phyloP scores from a whole-genome alignment of 2,888 invertebrate species.

The Drosophila greeni region DNA sequence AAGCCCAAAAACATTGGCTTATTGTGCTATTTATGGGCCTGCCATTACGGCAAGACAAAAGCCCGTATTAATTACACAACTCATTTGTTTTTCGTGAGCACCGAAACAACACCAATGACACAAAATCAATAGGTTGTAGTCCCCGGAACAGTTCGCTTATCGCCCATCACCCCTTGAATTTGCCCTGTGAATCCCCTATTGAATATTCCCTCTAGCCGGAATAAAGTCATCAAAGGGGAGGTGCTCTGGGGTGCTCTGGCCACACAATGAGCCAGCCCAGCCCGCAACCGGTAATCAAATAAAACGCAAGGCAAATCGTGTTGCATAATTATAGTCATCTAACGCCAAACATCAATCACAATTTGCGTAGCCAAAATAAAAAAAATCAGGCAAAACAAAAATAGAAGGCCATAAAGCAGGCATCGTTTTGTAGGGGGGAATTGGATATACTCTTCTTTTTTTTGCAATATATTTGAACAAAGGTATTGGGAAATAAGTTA shows the following conservation, averaged over 20 bases:
- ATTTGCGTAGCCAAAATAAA: constrained; percentile 33
- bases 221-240: constrained; percentile 58
- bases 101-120: constrained; percentile 47
- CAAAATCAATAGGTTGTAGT: constrained; percentile 56
- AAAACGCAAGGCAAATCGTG: constrained; percentile 62
- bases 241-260: constrained; percentile 6
- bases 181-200: neutral
- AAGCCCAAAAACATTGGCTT: constrained; percentile 49
- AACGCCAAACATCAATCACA: constrained; percentile 64
- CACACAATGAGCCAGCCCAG: constrained; percentile 34
- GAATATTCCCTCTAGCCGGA: constrained; percentile 17
- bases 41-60: constrained; percentile 61
- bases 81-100: constrained; percentile 57
- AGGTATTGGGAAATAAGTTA: too few relatives aligned
- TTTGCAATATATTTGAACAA: too few relatives aligned
- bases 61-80: constrained; percentile 67
- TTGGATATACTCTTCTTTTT: constrained; percentile 4
- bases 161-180: constrained; percentile 4
- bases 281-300: constrained; percentile 54
- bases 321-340: constrained; percentile 56
- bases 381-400: constrained; percentile 2
- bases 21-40: constrained; percentile 62
- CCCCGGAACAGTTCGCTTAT: constrained; percentile 5
- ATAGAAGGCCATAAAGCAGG: neutral
- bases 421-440: neutral